Base-by-base conservation (phyloP, 1,140 invertebrate species). In the Hyles euphorbiae region DNA sequence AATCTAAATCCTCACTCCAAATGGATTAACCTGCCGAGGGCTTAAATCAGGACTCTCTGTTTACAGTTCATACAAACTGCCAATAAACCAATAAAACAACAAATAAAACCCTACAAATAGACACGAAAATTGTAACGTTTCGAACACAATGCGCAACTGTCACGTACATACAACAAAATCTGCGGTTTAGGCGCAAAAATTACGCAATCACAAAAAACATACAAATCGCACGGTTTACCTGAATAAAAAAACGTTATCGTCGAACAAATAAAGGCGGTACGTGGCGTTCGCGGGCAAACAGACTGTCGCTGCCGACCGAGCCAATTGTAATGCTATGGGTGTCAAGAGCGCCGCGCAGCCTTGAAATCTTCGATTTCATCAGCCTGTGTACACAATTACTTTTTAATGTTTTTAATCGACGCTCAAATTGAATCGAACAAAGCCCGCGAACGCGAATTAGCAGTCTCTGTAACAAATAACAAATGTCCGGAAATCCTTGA, bases 341-440 rank as follows among this genome's bases (percentile, higher is more conserved):
- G 73, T 76, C 68, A 76, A 73, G 70, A 73, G 36, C 73, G 54
- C 50, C 53, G 34, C 33, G 52, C 46, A 63, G 54, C 73, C 73
- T 73, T 73, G 73, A 66, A 67, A 70, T 67, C 67, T 65, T 71
- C 65, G 65, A 68, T 73, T 68, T 62, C 63, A 55, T 53, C 59
- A 50, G 48, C 46, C 52, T 65, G 45, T 10, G 46, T 22, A 34
- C 47, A 46, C 46, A 43, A 45, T 47, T 46, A 46, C 40, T 40
- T 50, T 43, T 55, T 55, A 10, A 43, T 11, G n/a, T n/a, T 52
- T 52, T 34, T n/a, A 34, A 34, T 34, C 8, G 3, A 52, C 50
- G 34, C 5, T 52, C 6, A 52, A 34, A 52, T 34, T 52, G 9
- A 50, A 34, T n/a, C 2, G 8, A 40, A 40, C 36, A 8, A 5